These are phyloP conservation scores for Anagrus nilaparvatae DNA, from an alignment of 1,140 invertebrate genomes.

Conservation along the genomic window DNA sequence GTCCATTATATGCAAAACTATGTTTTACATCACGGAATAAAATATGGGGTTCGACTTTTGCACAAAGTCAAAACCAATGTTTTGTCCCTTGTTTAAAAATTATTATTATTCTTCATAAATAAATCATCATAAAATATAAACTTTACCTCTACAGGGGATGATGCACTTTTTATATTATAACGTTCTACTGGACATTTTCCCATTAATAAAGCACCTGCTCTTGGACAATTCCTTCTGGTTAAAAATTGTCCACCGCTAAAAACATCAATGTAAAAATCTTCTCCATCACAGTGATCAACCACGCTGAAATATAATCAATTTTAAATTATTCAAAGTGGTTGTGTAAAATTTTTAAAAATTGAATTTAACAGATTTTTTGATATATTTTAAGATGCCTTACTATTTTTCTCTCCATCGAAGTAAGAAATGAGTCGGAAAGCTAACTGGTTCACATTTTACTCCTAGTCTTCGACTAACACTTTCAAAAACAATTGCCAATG, in stretches of 20 bases:
- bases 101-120: neutral
- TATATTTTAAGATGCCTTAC: slow-evolving; percentile 24
- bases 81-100: too few relatives aligned
- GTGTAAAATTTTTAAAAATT: slow-evolving; percentile 13
- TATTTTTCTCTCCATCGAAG: slow-evolving; percentile 50
- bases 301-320: slow-evolving; percentile 17
- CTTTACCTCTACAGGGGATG: slow-evolving; percentile 29
- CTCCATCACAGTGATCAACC: slow-evolving; percentile 19
- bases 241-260: slow-evolving; percentile 46
- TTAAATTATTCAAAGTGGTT: neutral
- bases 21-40: neutral
- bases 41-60: too few relatives aligned
- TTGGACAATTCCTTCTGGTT: slow-evolving; percentile 40
- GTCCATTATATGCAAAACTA: too few relatives aligned
- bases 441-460: slow-evolving; percentile 54
- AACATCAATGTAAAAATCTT: slow-evolving; percentile 48
- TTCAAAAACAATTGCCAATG: slow-evolving; percentile 54
- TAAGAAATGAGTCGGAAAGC: slow-evolving; percentile 55
- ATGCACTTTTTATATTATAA: slow-evolving; percentile 24
- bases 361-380: slow-evolving; percentile 25
- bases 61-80: too few relatives aligned
- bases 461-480: slow-evolving; percentile 56
- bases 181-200: slow-evolving; percentile 36
- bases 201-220: slow-evolving; percentile 24
- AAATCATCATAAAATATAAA: slow-evolving; percentile 3